Evolutionary conservation across 2,113 vertebrate genomes (phyloP), one percentile per base, ranked within the genome.

Genomic region (Antigone vipio): DNA sequence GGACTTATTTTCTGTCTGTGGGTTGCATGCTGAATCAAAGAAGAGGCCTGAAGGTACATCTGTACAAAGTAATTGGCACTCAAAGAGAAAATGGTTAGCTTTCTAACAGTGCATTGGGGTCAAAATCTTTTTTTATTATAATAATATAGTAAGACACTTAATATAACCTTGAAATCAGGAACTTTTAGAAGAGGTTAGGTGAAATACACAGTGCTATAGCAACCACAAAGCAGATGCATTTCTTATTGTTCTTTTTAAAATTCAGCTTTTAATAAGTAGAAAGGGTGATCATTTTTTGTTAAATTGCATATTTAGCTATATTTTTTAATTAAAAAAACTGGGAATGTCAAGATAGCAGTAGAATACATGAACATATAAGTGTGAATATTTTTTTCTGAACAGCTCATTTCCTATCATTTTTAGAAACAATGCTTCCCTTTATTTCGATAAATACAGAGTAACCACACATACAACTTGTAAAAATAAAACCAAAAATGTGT

Each of bases 61-160:
- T 97, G 95, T 92, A 96, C 91, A 89, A 97, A 97, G 94, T 97
- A 97, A 97, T 97, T 98, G 97, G 96, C 95, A 96, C 97, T 97
- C 93, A 89, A 95, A 95, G 94, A 97, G 90, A 96, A 97, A 97
- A 95, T 97, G 95, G 93, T 95, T 94, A 93, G 94, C 94, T 97
- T 95, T 93, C 95, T 96, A 92, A 86, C 93, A 91, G 94, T 94
- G 87, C 94, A 91, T 60, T 91, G 94, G 85, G 96, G 94, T 97
- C 92, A 96, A 96, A 97, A 94, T 95, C 88, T 96, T 97, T 95
- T 94, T 96, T 95, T 96, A 95, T 93, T 87, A 92, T 95, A 96
- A 96, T 96, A 96, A 92, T 96, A 93, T 94, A 85, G 90, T 93
- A 96, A 92, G 96, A 94, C 93, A 96, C 95, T 96, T 96, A 96